These are phyloP conservation scores for Lycocorax pyrrhopterus DNA, from an alignment of 2,113 vertebrate genomes.

Conservation along the genomic window DNA sequence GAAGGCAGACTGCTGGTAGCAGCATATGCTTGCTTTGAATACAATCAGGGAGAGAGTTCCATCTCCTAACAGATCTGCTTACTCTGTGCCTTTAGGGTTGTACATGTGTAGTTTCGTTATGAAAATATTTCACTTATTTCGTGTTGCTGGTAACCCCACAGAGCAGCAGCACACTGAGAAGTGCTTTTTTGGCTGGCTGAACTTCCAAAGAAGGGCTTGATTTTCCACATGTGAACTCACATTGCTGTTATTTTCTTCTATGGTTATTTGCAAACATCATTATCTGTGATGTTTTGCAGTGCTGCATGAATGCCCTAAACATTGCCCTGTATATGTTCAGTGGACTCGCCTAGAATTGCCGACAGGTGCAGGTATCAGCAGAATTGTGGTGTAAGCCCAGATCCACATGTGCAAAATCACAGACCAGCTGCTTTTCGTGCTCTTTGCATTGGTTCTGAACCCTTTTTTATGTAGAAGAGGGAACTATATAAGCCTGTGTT, in stretches of 20 bases:
- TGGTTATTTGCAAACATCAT: not conserved
- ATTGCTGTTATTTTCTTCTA: not conserved
- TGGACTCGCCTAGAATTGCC: not conserved
- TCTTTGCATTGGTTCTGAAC: not conserved
- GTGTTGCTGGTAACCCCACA: not conserved
- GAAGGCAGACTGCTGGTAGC: not conserved
- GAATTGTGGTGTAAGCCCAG: not conserved
- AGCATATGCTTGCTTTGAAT: not conserved
- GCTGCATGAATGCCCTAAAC: not conserved
- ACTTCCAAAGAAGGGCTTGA: not conserved
- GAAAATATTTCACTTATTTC: not conserved
- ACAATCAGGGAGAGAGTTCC: not conserved
- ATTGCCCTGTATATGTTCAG: not conserved
- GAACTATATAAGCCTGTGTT: not conserved
- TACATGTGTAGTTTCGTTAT: not conserved
- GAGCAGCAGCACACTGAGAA: not conserved
- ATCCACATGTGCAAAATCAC: not conserved
- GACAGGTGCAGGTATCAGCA: accelerated
- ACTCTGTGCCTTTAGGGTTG: not conserved
- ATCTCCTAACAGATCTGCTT: not conserved
- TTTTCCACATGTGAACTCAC: not conserved
- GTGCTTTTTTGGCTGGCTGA: not conserved
- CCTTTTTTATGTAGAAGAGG: not conserved
- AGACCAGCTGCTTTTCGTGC: not conserved
- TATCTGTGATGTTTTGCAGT: not conserved